These are phyloP conservation scores for Cistogaster globosa DNA, from an alignment of 2,888 invertebrate species.

Conservation along the genomic window DNA sequence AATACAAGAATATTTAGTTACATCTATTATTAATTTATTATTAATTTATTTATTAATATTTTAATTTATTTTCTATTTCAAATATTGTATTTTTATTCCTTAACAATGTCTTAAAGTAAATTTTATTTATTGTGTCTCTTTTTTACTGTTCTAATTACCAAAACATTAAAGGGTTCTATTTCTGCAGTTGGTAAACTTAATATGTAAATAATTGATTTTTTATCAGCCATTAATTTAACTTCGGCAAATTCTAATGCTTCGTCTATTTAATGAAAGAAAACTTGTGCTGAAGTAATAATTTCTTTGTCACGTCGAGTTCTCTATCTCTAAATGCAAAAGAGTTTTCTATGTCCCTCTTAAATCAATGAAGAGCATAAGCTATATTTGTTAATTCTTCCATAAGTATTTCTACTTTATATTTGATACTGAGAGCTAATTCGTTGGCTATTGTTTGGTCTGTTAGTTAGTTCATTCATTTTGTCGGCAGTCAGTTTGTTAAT, in stretches of 20 bases:
- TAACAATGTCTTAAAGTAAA: too few relatives aligned
- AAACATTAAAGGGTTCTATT: too few relatives aligned
- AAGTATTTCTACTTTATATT: constrained; percentile 19
- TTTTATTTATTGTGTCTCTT: too few relatives aligned
- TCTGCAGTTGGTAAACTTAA: too few relatives aligned
- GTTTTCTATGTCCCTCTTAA: neutral
- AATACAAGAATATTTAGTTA: too few relatives aligned
- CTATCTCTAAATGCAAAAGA: neutral
- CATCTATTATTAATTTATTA: constrained; percentile 2
- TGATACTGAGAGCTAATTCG: neutral
- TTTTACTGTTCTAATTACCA: too few relatives aligned
- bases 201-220: constrained; percentile 13
- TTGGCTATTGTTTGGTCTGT: constrained; percentile 12
- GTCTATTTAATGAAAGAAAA: neutral
- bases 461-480: neutral
- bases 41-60: neutral
- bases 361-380: constrained; percentile 26
- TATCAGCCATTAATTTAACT: neutral
- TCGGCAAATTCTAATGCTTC: constrained; percentile 19
- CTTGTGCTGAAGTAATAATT: neutral
- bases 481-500: constrained; percentile 10
- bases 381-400: constrained; percentile 27
- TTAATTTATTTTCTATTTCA: neutral
- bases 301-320: neutral
- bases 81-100: too few relatives aligned